Conservation (phyloP, 2,797 vertebrate genomes). For the Thalassophryne amazonica region DNA sequence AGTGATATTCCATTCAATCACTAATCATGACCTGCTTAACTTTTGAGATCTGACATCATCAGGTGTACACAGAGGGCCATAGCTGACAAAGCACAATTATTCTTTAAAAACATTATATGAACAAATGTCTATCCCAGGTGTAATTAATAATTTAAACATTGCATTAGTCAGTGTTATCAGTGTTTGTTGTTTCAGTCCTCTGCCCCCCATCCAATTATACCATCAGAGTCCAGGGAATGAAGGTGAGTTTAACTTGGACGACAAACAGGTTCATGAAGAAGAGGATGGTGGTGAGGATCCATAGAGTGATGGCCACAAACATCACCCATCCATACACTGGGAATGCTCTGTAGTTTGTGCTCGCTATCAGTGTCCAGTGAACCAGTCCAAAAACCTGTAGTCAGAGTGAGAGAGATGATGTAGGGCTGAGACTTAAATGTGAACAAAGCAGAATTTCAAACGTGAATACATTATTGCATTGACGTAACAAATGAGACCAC, state of each 20-base stretch:
- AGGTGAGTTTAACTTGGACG: conserved; percentile 59
- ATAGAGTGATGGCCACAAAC: conserved; percentile 88
- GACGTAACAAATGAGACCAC: too few relatives aligned
- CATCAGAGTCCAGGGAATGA: conserved; percentile 84
- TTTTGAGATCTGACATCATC: too few relatives aligned
- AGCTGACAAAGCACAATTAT: too few relatives aligned
- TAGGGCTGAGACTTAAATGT: background rate
- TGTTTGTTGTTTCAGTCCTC: background rate
- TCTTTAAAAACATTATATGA: too few relatives aligned
- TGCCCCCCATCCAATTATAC: conserved; percentile 65
- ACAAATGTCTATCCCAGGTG: too few relatives aligned
- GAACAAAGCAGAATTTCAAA: background rate
- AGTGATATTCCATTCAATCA: too few relatives aligned
- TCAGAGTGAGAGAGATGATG: background rate
- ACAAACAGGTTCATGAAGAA: conserved; percentile 80
- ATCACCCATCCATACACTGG: conserved; percentile 88
- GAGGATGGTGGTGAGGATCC: conserved; percentile 85
- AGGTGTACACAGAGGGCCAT: too few relatives aligned
- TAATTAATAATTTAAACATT: too few relatives aligned
- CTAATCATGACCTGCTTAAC: too few relatives aligned
- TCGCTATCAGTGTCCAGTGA: conserved; percentile 87
- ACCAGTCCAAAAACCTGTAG: conserved; percentile 84
- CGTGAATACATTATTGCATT: too few relatives aligned
- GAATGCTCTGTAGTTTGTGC: conserved; percentile 20
- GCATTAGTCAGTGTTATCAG: background rate